phyloP scores from a whole-genome alignment of 2,113 vertebrate species.

The Mungos mungo region DNA sequence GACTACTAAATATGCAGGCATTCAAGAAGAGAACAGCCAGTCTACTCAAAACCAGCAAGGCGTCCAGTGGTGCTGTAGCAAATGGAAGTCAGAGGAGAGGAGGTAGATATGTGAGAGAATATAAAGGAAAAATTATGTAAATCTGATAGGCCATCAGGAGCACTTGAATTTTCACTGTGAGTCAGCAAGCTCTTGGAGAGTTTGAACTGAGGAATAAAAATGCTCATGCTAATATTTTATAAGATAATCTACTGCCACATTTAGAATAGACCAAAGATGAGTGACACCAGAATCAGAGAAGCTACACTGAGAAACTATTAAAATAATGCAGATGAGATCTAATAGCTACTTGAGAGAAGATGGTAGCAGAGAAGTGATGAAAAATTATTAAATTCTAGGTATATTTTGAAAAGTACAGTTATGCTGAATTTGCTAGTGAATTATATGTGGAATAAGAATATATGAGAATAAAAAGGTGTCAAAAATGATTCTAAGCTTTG shows the following conservation, averaged over 20 bases:
- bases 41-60: background rate
- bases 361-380: background rate
- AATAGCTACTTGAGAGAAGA: background rate
- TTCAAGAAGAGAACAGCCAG: background rate
- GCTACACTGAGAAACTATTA: background rate
- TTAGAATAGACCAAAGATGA: background rate
- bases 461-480: background rate
- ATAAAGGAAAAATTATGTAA: background rate
- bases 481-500: background rate
- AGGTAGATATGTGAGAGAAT: background rate
- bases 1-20: background rate
- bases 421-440: background rate
- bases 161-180: background rate
- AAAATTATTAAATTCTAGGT: background rate
- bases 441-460: background rate
- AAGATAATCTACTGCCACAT: background rate
- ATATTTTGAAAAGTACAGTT: background rate
- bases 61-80: background rate
- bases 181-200: background rate
- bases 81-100: background rate
- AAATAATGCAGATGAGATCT: background rate
- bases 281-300: background rate
- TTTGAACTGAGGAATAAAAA: background rate
- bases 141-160: rapidly evolving
- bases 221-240: background rate